These are phyloP conservation scores for Xestia xanthographa DNA, from an alignment of 2,888 invertebrate genomes.

Conservation along the genomic window DNA sequence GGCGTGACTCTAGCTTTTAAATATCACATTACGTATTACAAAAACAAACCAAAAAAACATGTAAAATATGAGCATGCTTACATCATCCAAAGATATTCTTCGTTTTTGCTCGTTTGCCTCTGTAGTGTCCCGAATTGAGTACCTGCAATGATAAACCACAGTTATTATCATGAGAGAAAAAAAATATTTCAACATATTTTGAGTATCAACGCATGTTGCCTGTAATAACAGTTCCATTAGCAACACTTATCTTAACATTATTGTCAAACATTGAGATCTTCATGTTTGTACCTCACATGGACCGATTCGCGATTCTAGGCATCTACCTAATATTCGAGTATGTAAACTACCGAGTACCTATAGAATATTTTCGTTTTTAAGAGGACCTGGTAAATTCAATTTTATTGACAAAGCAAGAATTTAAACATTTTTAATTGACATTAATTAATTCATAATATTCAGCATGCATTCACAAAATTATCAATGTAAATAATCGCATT, in stretches of 20 bases:
- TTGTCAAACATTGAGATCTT: constrained; percentile 23
- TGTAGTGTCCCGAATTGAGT: constrained; percentile 76
- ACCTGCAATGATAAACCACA: constrained; percentile 73
- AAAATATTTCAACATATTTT: background rate
- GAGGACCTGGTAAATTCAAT: background rate
- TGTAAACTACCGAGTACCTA: too few relatives aligned
- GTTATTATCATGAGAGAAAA: constrained; percentile 21
- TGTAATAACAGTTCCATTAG: constrained; percentile 34
- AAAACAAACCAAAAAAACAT: constrained; percentile 1
- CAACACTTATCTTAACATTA: constrained; percentile 20
- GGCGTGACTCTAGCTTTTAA: background rate
- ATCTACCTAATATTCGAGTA: background rate
- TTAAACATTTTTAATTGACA: background rate
- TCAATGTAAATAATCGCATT: background rate
- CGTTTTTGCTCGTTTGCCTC: constrained; percentile 82
- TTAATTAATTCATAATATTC: background rate
- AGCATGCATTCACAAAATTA: background rate
- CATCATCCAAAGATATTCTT: constrained; percentile 89
- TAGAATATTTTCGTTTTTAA: background rate
- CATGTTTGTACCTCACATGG: background rate
- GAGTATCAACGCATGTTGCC: constrained; percentile 6
- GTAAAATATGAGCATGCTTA: constrained; percentile 72
- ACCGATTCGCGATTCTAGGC: background rate
- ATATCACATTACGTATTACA: background rate
- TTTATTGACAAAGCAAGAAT: background rate